Base-by-base conservation (phyloP, 1,140 invertebrate genomes). In the Glomeris maerens region DNA sequence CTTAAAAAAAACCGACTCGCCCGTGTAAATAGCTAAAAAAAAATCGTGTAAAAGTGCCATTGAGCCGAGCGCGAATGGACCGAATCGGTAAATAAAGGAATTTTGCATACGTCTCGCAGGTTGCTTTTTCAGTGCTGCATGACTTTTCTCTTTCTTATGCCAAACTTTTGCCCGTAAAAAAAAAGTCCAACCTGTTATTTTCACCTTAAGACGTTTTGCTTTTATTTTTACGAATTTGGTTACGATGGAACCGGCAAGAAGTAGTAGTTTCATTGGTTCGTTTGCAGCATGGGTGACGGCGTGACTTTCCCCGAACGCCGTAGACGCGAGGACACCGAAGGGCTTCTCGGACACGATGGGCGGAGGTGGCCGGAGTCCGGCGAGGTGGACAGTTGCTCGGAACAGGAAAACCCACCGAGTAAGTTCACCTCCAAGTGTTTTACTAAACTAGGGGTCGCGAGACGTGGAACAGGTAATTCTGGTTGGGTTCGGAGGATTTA, bases 301-400 rank as follows among this genome's bases (percentile, higher is more conserved):
- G 76, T 87, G 59, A 80, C 78, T 59, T 91, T 83, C 68, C 85
- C 86, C 14, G 80, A 83, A 63, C 76, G 80, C 40, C 76, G 76
- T 52, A 72, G 78, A 56, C 83, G 85, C 58, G 82, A 88, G 66
- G 85, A 89, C 63, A 79, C 79, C 52, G 83, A 87, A 67, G 78
- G 78, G 27, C 71, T 91, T 51, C 71, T n/a, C n/a, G n/a, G n/a
- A n/a, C n/a, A 85, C 53, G 69, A 67, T 31, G 62, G 64, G 47
- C 23, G 50, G 25, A 61, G 65, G 50, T 70, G 73, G 57, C 66
- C 65, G 20, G 73, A 72, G 71, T 47, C 41, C 23, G 65, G 64
- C 55, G 72, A 74, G 52, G 70, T 72, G 54, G 66, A 57, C 22
- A 51, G 40, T n/a, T n/a, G n/a, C n/a, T n/a, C n/a, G n/a, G n/a